These are phyloP conservation scores for Drosophila sproati DNA, from an alignment of 1,140 invertebrate species.

Conservation along the genomic window DNA sequence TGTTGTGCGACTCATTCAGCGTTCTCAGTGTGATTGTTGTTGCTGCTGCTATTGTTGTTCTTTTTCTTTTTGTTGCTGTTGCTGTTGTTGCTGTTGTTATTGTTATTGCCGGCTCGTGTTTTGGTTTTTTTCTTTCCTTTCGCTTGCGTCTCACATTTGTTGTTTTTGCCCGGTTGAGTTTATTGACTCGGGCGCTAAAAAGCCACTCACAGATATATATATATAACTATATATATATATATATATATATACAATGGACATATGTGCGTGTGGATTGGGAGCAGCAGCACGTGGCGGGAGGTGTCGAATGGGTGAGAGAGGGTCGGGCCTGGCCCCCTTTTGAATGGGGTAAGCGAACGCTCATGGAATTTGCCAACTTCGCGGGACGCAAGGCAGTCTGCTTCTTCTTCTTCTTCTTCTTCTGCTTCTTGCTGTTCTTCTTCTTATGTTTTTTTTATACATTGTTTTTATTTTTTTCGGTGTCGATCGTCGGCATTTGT, in stretches of 20 bases:
- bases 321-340: slow-evolving; percentile 4
- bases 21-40: slow-evolving; percentile 8
- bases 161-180: slow-evolving; percentile 24
- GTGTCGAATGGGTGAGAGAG: background rate
- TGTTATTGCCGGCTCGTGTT: slow-evolving; percentile 44
- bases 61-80: slow-evolving; percentile 7
- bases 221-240: background rate
- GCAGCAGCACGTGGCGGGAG: slow-evolving; percentile 2
- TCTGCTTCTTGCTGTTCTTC: background rate
- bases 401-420: background rate
- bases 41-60: slow-evolving; percentile 21
- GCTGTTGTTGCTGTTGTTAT: slow-evolving; percentile 12
- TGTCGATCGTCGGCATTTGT: slow-evolving; percentile 17
- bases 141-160: slow-evolving; percentile 26
- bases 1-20: slow-evolving; percentile 28
- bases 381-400: background rate
- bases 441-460: too few relatives aligned
- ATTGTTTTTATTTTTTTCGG: slow-evolving; percentile 5
- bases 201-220: slow-evolving; percentile 14
- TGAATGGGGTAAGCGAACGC: slow-evolving; percentile 38
- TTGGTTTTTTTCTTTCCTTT: slow-evolving; percentile 28
- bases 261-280: background rate
- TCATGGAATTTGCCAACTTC: slow-evolving; percentile 52
- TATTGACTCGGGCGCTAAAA: slow-evolving; percentile 47
- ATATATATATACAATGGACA: background rate